Evolutionary conservation across 2,888 invertebrate species (phyloP).

Genomic region (Lymantria monacha): DNA sequence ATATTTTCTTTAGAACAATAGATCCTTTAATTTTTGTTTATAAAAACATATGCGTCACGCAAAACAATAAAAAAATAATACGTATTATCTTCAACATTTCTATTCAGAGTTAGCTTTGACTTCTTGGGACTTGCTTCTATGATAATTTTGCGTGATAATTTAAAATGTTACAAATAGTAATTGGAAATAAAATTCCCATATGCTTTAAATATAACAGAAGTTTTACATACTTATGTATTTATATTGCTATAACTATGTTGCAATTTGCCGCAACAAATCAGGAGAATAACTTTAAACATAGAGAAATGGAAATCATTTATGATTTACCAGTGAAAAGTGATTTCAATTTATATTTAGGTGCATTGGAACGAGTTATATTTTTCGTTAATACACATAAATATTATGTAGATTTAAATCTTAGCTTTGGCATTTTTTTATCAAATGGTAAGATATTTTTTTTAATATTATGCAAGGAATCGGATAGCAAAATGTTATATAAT

Average conservation of each 20-base stretch:
- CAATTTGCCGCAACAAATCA: not conserved
- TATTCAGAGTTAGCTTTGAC: not conserved
- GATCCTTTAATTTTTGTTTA: not conserved
- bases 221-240: not conserved
- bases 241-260: not conserved
- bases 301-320: slow-evolving; percentile 7
- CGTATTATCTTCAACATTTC: not conserved
- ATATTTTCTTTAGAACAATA: not conserved
- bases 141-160: not conserved
- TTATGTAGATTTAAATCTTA: slow-evolving; percentile 46
- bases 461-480: too few species aligned
- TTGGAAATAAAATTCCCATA: not conserved
- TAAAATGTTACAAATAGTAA: not conserved
- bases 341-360: slow-evolving; percentile 37
- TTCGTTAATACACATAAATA: slow-evolving; percentile 37
- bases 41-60: not conserved
- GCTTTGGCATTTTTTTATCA: slow-evolving; percentile 53
- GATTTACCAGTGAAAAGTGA: slow-evolving; percentile 42
- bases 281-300: not conserved
- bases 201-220: not conserved
- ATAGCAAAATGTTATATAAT: not conserved
- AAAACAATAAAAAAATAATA: too few species aligned
- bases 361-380: slow-evolving; percentile 37
- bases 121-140: not conserved
- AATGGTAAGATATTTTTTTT: too few species aligned